phyloP scores from a whole-genome alignment of 2,113 vertebrate species.

The Microcebus ravelobensis region DNA sequence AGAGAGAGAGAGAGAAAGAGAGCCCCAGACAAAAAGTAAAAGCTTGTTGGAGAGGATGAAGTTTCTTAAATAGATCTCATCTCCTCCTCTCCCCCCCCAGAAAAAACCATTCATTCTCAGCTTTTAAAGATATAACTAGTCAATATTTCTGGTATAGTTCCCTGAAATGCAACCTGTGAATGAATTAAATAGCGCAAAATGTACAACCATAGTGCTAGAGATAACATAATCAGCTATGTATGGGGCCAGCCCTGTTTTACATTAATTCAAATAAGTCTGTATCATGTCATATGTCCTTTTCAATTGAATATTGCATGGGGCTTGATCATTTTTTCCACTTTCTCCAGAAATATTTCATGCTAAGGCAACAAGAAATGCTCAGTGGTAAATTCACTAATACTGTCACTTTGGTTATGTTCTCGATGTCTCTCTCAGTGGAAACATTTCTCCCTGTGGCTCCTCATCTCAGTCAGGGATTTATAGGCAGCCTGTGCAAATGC shows the following conservation, averaged over 20 bases:
- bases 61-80: not conserved
- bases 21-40: not conserved
- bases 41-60: not conserved
- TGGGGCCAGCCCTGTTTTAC: not conserved
- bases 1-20: not conserved
- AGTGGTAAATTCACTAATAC: not conserved
- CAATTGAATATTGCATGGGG: not conserved
- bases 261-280: not conserved
- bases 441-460: not conserved
- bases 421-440: not conserved
- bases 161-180: not conserved
- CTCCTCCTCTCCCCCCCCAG: not conserved
- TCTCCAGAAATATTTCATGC: not conserved
- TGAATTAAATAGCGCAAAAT: constrained; percentile 2
- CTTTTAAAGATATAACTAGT: not conserved
- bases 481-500: not conserved
- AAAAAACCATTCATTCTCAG: not conserved
- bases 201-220: not conserved
- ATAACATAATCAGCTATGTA: not conserved
- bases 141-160: not conserved
- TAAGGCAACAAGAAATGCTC: not conserved
- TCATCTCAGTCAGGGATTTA: not conserved
- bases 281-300: not conserved
- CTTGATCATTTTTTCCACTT: not conserved
- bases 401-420: not conserved